Conservation (phyloP, 2,113 vertebrate species). For the Cyprinodon brontotheroides region DNA sequence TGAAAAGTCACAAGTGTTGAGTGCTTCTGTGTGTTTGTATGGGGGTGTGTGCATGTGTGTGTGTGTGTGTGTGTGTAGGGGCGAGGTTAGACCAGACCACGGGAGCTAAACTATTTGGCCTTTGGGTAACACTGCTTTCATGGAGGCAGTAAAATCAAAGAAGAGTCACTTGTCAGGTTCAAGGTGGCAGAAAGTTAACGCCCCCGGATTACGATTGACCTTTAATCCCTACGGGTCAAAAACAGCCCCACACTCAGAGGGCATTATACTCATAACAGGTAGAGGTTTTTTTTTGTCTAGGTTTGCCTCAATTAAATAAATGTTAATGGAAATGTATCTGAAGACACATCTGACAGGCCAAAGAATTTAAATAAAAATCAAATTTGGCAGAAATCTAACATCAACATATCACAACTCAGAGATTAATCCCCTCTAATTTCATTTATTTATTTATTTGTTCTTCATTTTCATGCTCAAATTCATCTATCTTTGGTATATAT, state of each 20-base stretch:
- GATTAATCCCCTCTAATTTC: not conserved
- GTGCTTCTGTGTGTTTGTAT: conserved; percentile 38
- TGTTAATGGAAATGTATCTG: not conserved
- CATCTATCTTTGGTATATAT: too few relatives aligned
- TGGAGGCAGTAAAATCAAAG: not conserved
- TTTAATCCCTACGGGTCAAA: not conserved
- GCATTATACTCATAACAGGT: not conserved
- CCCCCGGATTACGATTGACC: not conserved
- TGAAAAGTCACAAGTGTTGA: conserved; percentile 77
- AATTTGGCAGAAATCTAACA: not conserved
- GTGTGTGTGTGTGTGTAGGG: conserved; percentile 10
- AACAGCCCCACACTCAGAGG: not conserved
- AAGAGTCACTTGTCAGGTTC: conserved; percentile 5
- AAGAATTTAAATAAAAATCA: not conserved
- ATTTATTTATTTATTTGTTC: too few relatives aligned
- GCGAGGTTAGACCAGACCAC: conserved; percentile 34
- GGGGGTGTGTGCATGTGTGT: conserved; percentile 2
- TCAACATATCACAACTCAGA: not conserved
- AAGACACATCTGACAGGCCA: not conserved
- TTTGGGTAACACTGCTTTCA: conserved; percentile 13
- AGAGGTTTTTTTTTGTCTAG: not conserved
- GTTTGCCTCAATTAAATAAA: not conserved
- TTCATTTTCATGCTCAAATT: too few relatives aligned
- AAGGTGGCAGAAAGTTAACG: conserved; percentile 13
- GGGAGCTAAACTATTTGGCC: conserved; percentile 41